Evolutionary conservation across 30 jellyfish, hydroid and myxozoan species (phyloP).

Genomic region (Turritopsis dohrnii): DNA sequence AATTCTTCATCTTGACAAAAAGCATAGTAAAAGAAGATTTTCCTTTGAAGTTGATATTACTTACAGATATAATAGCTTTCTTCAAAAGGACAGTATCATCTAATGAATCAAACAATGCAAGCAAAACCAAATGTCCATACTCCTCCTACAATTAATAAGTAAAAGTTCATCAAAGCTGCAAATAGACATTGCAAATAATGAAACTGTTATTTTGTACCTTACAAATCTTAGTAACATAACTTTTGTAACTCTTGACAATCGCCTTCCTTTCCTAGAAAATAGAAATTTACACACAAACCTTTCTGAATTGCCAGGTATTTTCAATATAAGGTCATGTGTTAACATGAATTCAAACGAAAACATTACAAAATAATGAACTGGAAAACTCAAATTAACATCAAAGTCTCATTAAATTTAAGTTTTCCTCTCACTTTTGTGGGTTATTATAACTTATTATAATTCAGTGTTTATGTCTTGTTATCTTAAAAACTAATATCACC

Average conservation of each 20-base stretch:
- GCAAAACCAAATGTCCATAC: conserved; percentile 73
- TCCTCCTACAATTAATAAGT: conserved; percentile 51
- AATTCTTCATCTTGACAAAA: background rate
- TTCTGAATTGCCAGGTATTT: no score
- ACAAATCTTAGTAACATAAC: conserved; percentile 64
- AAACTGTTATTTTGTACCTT: conserved; percentile 46
- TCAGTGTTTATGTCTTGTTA: no score
- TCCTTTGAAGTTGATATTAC: conserved; percentile 5
- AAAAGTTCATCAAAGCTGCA: background rate
- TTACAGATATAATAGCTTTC: conserved; percentile 70
- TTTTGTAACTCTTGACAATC: conserved; percentile 66
- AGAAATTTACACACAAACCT: background rate
- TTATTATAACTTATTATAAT: no score
- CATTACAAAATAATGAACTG: no score
- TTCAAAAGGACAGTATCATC: conserved; percentile 87
- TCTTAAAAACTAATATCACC: no score
- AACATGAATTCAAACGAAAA: no score
- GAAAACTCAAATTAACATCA: no score
- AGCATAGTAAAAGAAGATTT: background rate
- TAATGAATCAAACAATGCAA: conserved; percentile 74
- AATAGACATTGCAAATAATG: no score
- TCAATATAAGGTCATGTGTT: no score
- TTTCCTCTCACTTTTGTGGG: no score
- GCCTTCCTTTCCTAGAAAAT: conserved; percentile 70
- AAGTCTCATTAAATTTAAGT: no score